phyloP scores from a whole-genome alignment of 2,888 invertebrate genomes.

The Campoplex nolae region DNA sequence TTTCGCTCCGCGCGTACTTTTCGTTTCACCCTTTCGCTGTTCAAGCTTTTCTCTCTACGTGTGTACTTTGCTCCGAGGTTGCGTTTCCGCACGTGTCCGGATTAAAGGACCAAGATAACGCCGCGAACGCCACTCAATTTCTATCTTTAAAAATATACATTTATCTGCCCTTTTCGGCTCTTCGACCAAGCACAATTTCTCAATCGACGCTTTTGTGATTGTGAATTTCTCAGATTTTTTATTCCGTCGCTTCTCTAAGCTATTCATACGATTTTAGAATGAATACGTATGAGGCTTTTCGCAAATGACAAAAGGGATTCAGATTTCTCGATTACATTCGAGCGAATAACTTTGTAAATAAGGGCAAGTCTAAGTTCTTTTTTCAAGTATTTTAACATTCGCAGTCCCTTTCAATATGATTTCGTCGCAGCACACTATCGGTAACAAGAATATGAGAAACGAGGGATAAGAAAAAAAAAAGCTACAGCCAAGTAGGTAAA shows the following conservation, averaged over 20 bases:
- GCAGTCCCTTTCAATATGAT: not conserved
- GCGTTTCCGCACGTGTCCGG: slow-evolving; percentile 57
- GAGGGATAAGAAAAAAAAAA: not conserved
- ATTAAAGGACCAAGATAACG: slow-evolving; percentile 51
- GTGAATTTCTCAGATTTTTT: not conserved
- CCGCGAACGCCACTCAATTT: slow-evolving; percentile 26
- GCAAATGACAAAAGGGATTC: not conserved
- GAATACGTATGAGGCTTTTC: not conserved
- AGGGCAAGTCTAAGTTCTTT: not conserved
- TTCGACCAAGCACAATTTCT: not conserved
- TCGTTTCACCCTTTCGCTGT: slow-evolving; percentile 13
- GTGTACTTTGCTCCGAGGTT: slow-evolving; percentile 57
- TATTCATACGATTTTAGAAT: not conserved
- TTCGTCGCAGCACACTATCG: slow-evolving; percentile 2
- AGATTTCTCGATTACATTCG: not conserved
- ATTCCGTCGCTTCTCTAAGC: not conserved
- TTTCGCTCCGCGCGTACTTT: slow-evolving; percentile 24
- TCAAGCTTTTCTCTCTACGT: slow-evolving; percentile 16
- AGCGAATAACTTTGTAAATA: slow-evolving; percentile 4
- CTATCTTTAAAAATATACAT: not conserved
- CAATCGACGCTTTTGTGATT: not conserved
- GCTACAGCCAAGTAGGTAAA: not conserved
- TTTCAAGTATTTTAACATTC: not conserved
- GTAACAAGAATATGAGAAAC: slow-evolving; percentile 6
- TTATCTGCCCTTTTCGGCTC: not conserved